Evolutionary conservation across 2,888 invertebrate genomes (phyloP), one percentile per base, ranked within the genome.

Genomic region (Desoria tigrina): DNA sequence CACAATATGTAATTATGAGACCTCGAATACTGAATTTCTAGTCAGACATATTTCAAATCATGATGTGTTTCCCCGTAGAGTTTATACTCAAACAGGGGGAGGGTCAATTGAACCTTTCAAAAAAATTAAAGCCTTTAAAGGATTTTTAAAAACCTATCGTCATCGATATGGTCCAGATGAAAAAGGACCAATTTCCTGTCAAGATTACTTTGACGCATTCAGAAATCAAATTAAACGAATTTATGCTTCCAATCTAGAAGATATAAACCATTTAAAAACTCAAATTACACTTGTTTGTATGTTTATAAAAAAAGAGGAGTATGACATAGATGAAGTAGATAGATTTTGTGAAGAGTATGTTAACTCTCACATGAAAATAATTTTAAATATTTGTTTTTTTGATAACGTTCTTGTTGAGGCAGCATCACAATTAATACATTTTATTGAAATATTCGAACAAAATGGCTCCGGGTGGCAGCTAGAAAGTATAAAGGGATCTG

Each of bases 91-190:
- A 21, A 16, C 6, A 18, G 45, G 45, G 16, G 6, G 9, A 4
- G 45, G 45, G n/a, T 32, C 45, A 3, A 45, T 45, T 9, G 6
- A 4, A 45, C 45, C 45, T 45, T 45, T 45, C 16, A 21, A 55
- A n/a, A 50, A 60, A 50, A 60, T 60, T 11, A n/a, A 14, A 45
- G 60, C 60, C 11, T 60, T 60, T 60, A 21, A 26, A 26, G 60
- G 60, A 2, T 60, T 39, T 28, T 21, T 60, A 9, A 45, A 21
- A 60, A 60, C 60, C 7, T 60, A 24, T 28, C 18, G 60, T 11
- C 60, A 60, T 49, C 49, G 50, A 2, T 39, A n/a, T 21, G 2
- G 4, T n/a, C 7, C 3, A 18, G 26, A 27, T 3, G 18, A 26
- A 7, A 7, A 28, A 26, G 37, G 27, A 26, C 18, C 27, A 4